Evolutionary conservation across 1,140 invertebrate species (phyloP).

Genomic region (Lepidurus arcticus): DNA sequence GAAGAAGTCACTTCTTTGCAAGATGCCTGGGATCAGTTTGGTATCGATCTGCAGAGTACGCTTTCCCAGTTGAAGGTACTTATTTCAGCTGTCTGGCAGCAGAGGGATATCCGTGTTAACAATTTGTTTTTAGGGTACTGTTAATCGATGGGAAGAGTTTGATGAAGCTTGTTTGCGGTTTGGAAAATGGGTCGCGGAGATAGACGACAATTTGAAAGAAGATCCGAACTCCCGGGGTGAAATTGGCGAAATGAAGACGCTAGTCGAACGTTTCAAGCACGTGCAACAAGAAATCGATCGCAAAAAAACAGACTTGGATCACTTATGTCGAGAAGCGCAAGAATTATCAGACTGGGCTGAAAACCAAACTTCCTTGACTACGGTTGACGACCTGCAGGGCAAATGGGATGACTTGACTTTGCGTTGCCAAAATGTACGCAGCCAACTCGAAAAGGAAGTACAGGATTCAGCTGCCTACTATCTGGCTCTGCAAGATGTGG

Average conservation of each 20-base stretch:
- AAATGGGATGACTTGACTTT: constrained; percentile 58
- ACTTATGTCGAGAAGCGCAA: constrained; percentile 61
- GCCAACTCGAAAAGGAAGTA: constrained; percentile 66
- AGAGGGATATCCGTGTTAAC: constrained; percentile 24
- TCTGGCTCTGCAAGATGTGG: constrained; percentile 80
- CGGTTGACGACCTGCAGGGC: constrained; percentile 55
- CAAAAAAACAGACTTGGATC: constrained; percentile 65
- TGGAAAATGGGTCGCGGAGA: constrained; percentile 63
- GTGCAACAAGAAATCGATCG: constrained; percentile 65
- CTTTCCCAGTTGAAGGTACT: constrained; percentile 62
- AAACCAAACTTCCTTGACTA: constrained; percentile 43
- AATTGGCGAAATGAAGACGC: constrained; percentile 82
- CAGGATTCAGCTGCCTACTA: constrained; percentile 81
- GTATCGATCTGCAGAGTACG: constrained; percentile 69
- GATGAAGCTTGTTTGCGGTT: constrained; percentile 61
- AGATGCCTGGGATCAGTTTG: constrained; percentile 74
- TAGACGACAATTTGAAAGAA: constrained; percentile 45
- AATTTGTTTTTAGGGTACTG: constrained; percentile 46
- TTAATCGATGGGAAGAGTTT: constrained; percentile 75
- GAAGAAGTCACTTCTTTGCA: constrained; percentile 66
- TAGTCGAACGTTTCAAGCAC: constrained; percentile 71
- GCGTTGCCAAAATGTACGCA: constrained; percentile 54
- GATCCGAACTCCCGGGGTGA: constrained; percentile 68
- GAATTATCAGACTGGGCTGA: constrained; percentile 65
- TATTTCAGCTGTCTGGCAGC: constrained; percentile 20